phyloP scores from a whole-genome alignment of 2,113 vertebrate species.

The Monopterus albus region DNA sequence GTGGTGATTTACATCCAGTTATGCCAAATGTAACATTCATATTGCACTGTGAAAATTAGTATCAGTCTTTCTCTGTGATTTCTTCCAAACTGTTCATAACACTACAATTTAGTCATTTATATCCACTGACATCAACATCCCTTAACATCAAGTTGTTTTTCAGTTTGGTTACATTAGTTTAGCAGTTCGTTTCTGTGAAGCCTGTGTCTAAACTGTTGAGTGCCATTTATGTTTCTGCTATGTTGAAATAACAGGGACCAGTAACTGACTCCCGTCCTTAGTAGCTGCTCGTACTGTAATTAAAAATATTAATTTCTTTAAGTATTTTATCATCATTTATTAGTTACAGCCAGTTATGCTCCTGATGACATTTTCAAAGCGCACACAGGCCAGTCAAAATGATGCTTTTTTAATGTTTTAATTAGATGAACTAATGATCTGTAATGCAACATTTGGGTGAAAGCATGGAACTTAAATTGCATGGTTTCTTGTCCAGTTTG shows the following conservation, averaged over 20 bases:
- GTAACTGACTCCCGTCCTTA: not conserved
- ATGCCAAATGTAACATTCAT: not conserved
- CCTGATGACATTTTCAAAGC: constrained; percentile 54
- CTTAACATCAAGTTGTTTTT: too few relatives aligned
- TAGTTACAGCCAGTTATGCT: constrained; percentile 20
- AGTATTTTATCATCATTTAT: constrained; percentile 33
- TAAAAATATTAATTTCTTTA: constrained; percentile 26
- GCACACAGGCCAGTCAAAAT: constrained; percentile 44
- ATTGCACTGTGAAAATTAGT: constrained; percentile 1
- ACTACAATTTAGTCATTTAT: too few relatives aligned
- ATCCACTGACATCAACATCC: too few relatives aligned
- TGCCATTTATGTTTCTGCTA: not conserved
- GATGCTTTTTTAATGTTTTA: constrained; percentile 58
- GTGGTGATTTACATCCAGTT: not conserved
- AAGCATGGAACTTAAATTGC: not conserved
- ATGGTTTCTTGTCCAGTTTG: not conserved
- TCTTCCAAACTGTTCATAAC: too few relatives aligned
- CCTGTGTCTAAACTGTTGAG: not conserved
- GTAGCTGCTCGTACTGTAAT: not conserved
- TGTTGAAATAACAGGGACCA: constrained; percentile 8
- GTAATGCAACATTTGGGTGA: constrained; percentile 29
- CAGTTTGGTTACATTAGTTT: too few relatives aligned
- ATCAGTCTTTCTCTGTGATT: not conserved
- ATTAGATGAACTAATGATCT: constrained; percentile 61
- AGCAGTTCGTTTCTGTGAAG: too few relatives aligned